phyloP scores from a whole-genome alignment of 2,113 vertebrate genomes.

The Sialia sialis region DNA sequence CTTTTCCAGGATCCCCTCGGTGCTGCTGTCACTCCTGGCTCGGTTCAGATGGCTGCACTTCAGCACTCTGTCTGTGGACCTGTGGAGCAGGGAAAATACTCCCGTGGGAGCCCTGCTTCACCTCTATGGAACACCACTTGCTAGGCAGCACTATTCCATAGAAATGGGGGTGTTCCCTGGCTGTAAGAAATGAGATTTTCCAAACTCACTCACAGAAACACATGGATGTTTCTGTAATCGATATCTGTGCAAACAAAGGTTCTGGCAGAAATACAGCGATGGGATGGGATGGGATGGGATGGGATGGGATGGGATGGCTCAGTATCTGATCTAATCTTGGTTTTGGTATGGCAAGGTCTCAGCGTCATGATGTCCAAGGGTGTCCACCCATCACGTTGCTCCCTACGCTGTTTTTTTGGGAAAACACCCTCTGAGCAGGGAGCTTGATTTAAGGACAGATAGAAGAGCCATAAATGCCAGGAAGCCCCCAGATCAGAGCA shows the following conservation, averaged over 20 bases:
- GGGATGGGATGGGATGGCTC: not conserved
- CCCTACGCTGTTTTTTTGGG: not conserved
- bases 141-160: not conserved
- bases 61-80: accelerated
- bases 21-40: not conserved
- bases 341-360: not conserved
- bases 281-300: not conserved
- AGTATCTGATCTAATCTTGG: not conserved
- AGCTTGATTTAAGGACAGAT: not conserved
- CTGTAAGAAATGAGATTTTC: not conserved
- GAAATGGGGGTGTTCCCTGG: not conserved
- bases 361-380: not conserved
- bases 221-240: too few relatives aligned
- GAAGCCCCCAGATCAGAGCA: not conserved
- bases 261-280: not conserved
- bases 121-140: not conserved
- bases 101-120: not conserved
- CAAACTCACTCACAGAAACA: too few relatives aligned
- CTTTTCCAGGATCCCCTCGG: not conserved
- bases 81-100: not conserved
- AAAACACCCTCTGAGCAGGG: not conserved
- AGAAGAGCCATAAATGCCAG: not conserved
- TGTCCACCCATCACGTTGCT: not conserved
- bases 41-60: accelerated
- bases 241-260: accelerated